These are phyloP conservation scores for Montipora cactus DNA, from an alignment of 64 coral and sea anemone genomes.

Conservation along the genomic window DNA sequence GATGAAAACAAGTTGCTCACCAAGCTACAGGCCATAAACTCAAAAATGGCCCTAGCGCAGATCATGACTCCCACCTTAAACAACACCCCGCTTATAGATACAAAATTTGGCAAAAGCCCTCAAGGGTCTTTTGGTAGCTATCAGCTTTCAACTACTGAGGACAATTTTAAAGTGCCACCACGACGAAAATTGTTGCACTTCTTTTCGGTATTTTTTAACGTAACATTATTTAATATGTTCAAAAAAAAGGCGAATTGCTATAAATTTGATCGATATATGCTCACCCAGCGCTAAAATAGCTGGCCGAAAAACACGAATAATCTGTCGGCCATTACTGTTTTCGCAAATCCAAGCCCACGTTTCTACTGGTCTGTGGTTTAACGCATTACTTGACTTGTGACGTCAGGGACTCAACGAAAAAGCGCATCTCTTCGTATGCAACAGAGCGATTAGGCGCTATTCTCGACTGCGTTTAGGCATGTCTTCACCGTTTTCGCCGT, in stretches of 20 bases:
- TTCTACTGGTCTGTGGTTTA: no score
- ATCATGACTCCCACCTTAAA: neutral
- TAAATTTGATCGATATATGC: neutral
- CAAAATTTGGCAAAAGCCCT: constrained; percentile 21
- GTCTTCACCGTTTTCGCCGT: no score
- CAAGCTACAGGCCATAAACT: neutral
- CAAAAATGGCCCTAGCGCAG: constrained; percentile 51
- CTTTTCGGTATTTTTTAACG: no score
- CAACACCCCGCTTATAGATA: neutral
- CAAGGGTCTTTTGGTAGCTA: neutral
- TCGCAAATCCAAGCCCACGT: neutral
- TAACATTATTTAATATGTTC: no score
- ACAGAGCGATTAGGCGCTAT: no score
- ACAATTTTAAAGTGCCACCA: constrained; percentile 2
- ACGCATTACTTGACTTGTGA: no score
- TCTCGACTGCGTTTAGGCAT: no score
- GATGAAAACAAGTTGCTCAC: neutral
- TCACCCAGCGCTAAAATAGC: neutral
- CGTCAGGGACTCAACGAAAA: no score
- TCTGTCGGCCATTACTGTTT: constrained; percentile 21
- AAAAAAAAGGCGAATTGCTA: no score
- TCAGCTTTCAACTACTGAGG: neutral
- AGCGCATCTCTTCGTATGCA: no score
- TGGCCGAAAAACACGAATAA: neutral
- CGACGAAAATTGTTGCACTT: no score